Evolutionary conservation across 2,797 vertebrate species (phyloP).

Genomic region (Acanthurus tractus): DNA sequence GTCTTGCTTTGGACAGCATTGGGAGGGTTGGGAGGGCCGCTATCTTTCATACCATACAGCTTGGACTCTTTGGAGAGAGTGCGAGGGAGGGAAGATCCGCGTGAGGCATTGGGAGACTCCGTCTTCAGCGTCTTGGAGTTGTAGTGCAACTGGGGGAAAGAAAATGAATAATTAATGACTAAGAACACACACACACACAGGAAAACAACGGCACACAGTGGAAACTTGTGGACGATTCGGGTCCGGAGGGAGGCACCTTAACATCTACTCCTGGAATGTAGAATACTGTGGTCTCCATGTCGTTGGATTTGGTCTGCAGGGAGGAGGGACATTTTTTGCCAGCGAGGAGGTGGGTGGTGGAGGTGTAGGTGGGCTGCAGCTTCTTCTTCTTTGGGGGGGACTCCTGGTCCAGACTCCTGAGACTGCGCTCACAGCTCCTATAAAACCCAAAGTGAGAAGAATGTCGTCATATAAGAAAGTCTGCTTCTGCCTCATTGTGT

Average conservation of each 20-base stretch:
- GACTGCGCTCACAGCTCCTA: slow-evolving; percentile 95
- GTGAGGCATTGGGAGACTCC: slow-evolving; percentile 94
- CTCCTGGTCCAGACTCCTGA: slow-evolving; percentile 95
- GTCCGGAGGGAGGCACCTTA: slow-evolving; percentile 79
- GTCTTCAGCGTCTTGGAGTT: slow-evolving; percentile 99
- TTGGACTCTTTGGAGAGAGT: slow-evolving; percentile 99
- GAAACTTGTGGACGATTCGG: not conserved
- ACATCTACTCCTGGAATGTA: slow-evolving; percentile 99
- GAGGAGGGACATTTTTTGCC: slow-evolving; percentile 96
- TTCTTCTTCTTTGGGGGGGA: slow-evolving; percentile 98
- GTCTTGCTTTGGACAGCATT: slow-evolving; percentile 92
- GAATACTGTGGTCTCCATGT: slow-evolving; percentile 97
- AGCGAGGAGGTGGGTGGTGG: slow-evolving; percentile 92
- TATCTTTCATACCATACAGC: slow-evolving; percentile 99
- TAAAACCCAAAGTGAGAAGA: slow-evolving; percentile 26
- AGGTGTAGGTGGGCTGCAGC: slow-evolving; percentile 93
- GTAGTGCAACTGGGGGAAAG: slow-evolving; percentile 91
- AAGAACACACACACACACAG: not conserved
- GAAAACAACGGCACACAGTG: not conserved
- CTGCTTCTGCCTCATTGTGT: slow-evolving; percentile 16
- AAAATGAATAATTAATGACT: not conserved
- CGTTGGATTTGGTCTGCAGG: slow-evolving; percentile 94
- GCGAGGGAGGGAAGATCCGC: slow-evolving; percentile 96
- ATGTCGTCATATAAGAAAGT: not conserved
- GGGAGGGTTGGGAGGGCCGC: slow-evolving; percentile 86